phyloP scores from a whole-genome alignment of 2,888 invertebrate species.

The Abrostola triplasia region DNA sequence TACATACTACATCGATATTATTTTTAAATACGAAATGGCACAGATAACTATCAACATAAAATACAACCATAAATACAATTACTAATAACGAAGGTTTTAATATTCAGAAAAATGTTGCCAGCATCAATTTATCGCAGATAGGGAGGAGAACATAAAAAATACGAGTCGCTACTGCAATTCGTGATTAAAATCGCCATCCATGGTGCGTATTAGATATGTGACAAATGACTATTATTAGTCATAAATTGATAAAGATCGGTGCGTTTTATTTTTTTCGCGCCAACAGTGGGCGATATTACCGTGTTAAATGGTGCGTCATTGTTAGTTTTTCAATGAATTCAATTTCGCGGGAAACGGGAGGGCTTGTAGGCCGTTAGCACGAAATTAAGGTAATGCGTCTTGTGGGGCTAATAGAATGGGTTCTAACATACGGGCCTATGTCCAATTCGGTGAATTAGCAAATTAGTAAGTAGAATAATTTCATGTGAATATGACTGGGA shows the following conservation, averaged over 20 bases:
- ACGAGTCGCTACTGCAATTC: conserved; percentile 56
- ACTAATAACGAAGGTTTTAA: conserved; percentile 24
- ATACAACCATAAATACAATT: conserved; percentile 10
- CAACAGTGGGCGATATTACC: conserved; percentile 55
- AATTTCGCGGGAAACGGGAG: conserved; percentile 21
- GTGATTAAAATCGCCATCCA: conserved; percentile 62
- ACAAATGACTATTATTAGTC: conserved; percentile 71
- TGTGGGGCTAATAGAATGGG: conserved; percentile 7
- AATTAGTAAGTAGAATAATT: no score
- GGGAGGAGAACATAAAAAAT: conserved; percentile 20
- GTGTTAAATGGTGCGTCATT: conserved; percentile 37
- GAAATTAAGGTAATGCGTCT: conserved; percentile 4
- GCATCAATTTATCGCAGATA: conserved; percentile 35
- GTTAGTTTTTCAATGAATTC: conserved; percentile 36
- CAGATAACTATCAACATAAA: conserved; percentile 1
- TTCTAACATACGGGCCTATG: no score
- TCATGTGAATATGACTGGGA: no score
- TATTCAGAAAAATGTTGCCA: conserved; percentile 30
- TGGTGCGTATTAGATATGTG: conserved; percentile 60
- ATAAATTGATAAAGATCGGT: conserved; percentile 65
- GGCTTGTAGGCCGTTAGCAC: neutral
- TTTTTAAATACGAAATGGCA: conserved; percentile 7
- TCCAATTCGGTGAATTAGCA: no score
- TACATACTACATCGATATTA: no score
- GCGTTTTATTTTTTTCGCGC: conserved; percentile 61